Evolutionary conservation across 2,113 vertebrate species (phyloP).

Genomic region (Coptodon bakossiorum): DNA sequence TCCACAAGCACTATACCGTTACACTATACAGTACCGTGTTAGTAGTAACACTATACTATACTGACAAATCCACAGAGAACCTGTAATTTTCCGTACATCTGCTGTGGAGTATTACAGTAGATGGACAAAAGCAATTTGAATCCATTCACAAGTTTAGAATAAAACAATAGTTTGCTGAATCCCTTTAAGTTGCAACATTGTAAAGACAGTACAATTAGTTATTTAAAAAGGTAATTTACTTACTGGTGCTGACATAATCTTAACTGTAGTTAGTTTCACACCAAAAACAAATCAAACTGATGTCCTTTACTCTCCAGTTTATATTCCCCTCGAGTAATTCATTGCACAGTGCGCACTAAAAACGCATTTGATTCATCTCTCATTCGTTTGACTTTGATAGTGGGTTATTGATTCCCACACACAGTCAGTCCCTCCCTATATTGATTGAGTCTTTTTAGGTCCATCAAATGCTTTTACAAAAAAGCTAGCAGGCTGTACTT

Average conservation of each 20-base stretch:
- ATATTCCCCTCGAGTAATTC: not conserved
- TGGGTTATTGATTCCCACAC: constrained; percentile 37
- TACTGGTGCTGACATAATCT: not conserved
- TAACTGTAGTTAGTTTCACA: not conserved
- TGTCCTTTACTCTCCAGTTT: not conserved
- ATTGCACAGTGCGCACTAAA: not conserved
- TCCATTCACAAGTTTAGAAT: not conserved
- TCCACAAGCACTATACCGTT: not conserved
- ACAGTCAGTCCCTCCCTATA: constrained; percentile 26
- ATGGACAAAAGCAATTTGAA: not conserved
- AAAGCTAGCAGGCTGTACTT: constrained; percentile 17
- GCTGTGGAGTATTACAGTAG: not conserved
- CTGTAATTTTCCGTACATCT: not conserved
- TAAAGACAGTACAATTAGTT: not conserved
- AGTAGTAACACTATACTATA: not conserved
- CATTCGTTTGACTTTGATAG: constrained; percentile 37
- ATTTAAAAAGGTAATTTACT: not conserved
- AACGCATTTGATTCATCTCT: not conserved
- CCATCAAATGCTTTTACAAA: constrained; percentile 49
- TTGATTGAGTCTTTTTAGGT: constrained; percentile 25
- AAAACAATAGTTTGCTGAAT: not conserved
- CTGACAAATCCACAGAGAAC: not conserved
- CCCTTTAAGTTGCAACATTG: not conserved
- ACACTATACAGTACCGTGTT: not conserved
- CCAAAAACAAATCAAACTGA: not conserved